Base-by-base conservation (phyloP, 2,888 invertebrate species). In the Cinara cedri region DNA sequence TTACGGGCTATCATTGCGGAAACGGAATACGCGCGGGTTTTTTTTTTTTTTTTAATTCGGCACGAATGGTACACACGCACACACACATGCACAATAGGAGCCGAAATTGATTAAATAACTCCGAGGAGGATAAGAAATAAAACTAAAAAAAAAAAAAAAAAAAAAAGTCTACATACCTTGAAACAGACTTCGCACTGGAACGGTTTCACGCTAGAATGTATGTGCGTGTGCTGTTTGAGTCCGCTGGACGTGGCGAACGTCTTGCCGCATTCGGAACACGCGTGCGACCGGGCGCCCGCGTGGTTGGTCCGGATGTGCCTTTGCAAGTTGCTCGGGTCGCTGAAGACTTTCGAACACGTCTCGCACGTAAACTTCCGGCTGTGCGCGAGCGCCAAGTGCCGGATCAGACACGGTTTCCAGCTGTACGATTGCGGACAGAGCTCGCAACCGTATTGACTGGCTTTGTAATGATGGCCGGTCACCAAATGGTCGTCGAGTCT, bases 191-290 rank as follows among this genome's bases (percentile, higher is more conserved):
- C 94, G 87, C 96, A 97, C 89, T 93, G 93, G 88, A 98, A 98
- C 4, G 98, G 98, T 87, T 99, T 99, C 83, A 97, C 93, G 85
- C 95, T 96, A 85, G 96, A 96, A 89, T 99, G 98, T 84, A 99
- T 99, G 88, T 99, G 98, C 49, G 97, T 96, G 88, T 99, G 98
- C 87, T 99, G 99, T 87, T 99, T 99, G 78, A 99, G 90, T 55
- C 99, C 99, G 83, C 97, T 97, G 81, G 96, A 96, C 55, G 98
- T 97, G 68, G 94, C 96, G 87, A 99, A 99, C 82, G 97, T 97
- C 89, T 99, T 99, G 83, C 98, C 98, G 88, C 99, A 99, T 88
- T 98, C 97, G 81, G 94, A 92, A 86, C 99, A 99, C 83, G 97
- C 96, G 91, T 99, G 98, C 85, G 94, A 93, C 85, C 98, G 90